Evolutionary conservation across 2,888 invertebrate genomes (phyloP).

Genomic region (Helleia helle): DNA sequence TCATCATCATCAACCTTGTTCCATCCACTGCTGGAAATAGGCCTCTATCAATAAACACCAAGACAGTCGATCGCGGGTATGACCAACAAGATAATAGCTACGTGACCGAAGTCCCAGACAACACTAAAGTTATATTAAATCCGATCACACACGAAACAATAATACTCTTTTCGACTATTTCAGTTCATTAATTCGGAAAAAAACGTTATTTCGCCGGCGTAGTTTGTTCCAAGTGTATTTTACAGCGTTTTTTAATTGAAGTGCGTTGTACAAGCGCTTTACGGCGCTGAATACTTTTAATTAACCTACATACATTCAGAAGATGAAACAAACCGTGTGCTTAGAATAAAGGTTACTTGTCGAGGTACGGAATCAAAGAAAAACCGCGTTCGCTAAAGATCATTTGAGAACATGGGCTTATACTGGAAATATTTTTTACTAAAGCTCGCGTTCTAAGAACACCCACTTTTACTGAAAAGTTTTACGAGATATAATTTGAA

Average conservation of each 20-base stretch:
- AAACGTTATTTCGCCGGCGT: background rate
- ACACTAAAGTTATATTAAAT: too few relatives aligned
- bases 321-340: background rate
- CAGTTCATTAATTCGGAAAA: background rate
- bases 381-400: background rate
- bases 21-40: too few relatives aligned
- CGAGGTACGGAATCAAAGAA: background rate
- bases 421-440: too few relatives aligned
- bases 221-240: background rate
- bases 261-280: background rate
- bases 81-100: too few relatives aligned
- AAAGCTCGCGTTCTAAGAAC: too few relatives aligned
- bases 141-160: too few relatives aligned
- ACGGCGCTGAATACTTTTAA: constrained; percentile 11
- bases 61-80: too few relatives aligned
- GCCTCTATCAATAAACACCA: too few relatives aligned
- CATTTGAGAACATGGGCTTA: background rate
- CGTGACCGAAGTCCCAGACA: too few relatives aligned
- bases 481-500: too few relatives aligned
- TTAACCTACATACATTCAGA: constrained; percentile 15
- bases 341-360: background rate
- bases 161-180: background rate
- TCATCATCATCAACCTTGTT: too few relatives aligned
- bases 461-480: too few relatives aligned
- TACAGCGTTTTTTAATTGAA: background rate